Evolutionary conservation across 2,888 invertebrate genomes (phyloP), one percentile per base, ranked within the genome.

Genomic region (Andrena camellia): DNA sequence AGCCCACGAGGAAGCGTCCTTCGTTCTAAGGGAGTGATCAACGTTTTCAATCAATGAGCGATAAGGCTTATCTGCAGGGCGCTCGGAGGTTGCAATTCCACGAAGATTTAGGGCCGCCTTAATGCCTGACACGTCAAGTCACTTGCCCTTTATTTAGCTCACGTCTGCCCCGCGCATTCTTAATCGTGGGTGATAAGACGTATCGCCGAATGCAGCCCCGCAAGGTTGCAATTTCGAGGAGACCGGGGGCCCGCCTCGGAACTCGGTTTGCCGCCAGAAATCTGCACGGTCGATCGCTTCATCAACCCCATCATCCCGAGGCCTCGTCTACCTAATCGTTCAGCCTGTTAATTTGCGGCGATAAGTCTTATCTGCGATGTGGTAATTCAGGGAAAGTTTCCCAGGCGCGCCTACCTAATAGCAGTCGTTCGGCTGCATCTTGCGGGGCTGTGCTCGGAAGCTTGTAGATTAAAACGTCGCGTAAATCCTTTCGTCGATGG

Each of bases 21-120:
- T 79, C 78, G n/a, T 79, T 77, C 50, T 31, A 23, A 69, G 57
- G 63, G 33, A 63, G 64, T 57, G 78, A 77, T 79, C 69, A 79
- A 77, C 64, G 78, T 59, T 77, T 79, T 79, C 79, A 79, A 78
- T 79, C 78, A 70, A 64, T 77, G 77, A 23, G n/a, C 69, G 78
- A 80, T 80, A 80, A 78, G 78, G 70, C 78, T 78, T 80, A 70
- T 71, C 79, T 78, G 60, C 42, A 20, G 48, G 26, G 31, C 33
- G 31, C 17, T 29, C 23, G 20, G 64, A 70, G 23, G 35, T 35
- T 78, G 78, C 78, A 71, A 80, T 80, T 71, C 66, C 70, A 33
- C 20, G 66, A 71, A 70, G 79, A 80, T 80, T 69, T 79, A 79
- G 48, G 63, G 48, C 48, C 29, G 31, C 20, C 23, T 64, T 66